phyloP scores from a whole-genome alignment of 2,888 invertebrate species.

The Stratiomys singularior region DNA sequence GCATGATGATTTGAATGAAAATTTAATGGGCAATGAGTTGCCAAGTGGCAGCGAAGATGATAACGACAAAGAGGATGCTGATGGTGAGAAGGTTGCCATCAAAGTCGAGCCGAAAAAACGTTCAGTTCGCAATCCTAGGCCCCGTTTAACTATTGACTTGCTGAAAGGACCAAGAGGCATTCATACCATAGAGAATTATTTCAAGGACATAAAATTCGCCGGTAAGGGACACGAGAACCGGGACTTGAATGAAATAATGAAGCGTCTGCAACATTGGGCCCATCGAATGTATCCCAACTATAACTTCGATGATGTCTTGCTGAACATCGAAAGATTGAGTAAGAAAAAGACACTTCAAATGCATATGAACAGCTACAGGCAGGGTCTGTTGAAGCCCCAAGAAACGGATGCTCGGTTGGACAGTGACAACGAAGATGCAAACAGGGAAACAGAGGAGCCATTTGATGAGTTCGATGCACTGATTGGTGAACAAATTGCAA shows the following conservation, averaged over 20 bases:
- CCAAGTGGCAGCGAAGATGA: constrained; percentile 65
- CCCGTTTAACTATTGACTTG: constrained; percentile 75
- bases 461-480: constrained; percentile 75
- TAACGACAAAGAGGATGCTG: constrained; percentile 66
- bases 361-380: constrained; percentile 73
- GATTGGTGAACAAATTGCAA: constrained; percentile 73
- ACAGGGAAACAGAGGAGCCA: constrained; percentile 62
- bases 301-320: constrained; percentile 86
- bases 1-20: constrained; percentile 60
- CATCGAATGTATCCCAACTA: constrained; percentile 91
- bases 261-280: constrained; percentile 91
- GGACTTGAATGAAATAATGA: constrained; percentile 83
- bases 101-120: constrained; percentile 68
- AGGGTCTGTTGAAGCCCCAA: constrained; percentile 67
- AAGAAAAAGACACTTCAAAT: constrained; percentile 81
- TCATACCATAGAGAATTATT: constrained; percentile 80
- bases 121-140: constrained; percentile 73
- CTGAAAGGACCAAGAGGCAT: constrained; percentile 82
- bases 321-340: constrained; percentile 81
- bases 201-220: constrained; percentile 82
- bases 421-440: constrained; percentile 52
- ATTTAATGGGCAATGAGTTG: constrained; percentile 63
- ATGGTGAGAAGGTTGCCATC: constrained; percentile 64
- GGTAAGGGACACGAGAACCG: constrained; percentile 83
- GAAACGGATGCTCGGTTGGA: constrained; percentile 66